Base-by-base conservation (phyloP, 2,797 vertebrate genomes). In the Ambastaia sidthimunki region DNA sequence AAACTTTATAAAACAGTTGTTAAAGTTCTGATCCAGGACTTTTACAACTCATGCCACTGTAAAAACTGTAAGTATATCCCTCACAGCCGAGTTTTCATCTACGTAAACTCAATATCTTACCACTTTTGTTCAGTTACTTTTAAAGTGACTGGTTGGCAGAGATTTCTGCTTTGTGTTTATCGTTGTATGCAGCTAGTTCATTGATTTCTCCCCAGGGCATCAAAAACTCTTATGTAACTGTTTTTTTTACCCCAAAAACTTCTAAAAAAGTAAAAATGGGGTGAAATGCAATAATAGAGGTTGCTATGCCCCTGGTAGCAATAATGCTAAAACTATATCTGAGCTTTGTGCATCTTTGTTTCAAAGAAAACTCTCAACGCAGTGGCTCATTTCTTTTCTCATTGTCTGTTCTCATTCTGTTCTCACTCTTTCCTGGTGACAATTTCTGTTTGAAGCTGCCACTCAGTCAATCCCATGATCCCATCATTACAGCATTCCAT, bases 361-460 rank as follows among this genome's bases (percentile, higher is more conserved):
- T 70, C 65, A 77, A 47, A 48, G 1, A 6, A 66, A 76, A 47
- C 7, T 31, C 50, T 67, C 50, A 55, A 3, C 41, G n/a, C 10
- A 10, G 9, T 37, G 50, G 34, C 15, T 67, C 10, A 4, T 44
- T 59, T 57, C 31, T 11, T 55, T 57, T 76, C 31, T 11, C 5
- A 25, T 55, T 7, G 44, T 67, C 28, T 28, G 28, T 28, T 28
- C 28, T 28, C 28, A 28, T 59, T 76, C 9, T 47, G 11, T 18
- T 50, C 54, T 62, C 41, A 62, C 70, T 70, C 66, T 70, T 71
- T 54, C 9, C 18, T 71, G 28, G 48, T 63, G 7, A 41, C 15
- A 62, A 15, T 78, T 78, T 78, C 76, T 13, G 67, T 71, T 63
- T 78, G 47, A 71, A 66, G 25, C 23, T 21, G 13, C 76, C 57